phyloP scores from a whole-genome alignment of 2,888 invertebrate genomes.

The Noctua janthina region DNA sequence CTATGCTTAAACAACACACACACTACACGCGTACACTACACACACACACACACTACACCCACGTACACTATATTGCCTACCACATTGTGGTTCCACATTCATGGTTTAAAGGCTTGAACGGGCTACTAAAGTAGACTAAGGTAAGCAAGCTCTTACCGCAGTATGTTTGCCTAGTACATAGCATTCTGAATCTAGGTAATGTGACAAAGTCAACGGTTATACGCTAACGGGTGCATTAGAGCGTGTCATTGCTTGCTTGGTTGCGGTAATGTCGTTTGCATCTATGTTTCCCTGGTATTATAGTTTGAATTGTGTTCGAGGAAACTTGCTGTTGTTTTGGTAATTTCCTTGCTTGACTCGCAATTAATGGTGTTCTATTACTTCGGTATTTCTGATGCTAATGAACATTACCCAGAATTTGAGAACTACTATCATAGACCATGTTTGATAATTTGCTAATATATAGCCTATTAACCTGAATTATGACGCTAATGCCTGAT shows the following conservation, averaged over 20 bases:
- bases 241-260: conserved; percentile 22
- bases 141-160: conserved; percentile 25
- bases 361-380: neutral
- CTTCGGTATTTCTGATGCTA: neutral
- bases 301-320: neutral
- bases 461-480: neutral
- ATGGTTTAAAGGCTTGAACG: conserved; percentile 26
- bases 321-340: neutral
- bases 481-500: neutral
- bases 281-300: conserved; percentile 24
- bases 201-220: conserved; percentile 25
- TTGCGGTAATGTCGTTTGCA: conserved; percentile 7
- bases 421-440: neutral
- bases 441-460: neutral
- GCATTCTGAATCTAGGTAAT: conserved; percentile 20
- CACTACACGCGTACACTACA: no score
- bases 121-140: conserved; percentile 41
- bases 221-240: conserved; percentile 17
- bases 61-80: conserved; percentile 5
- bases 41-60: no score
- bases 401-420: neutral
- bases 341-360: neutral
- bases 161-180: conserved; percentile 37
- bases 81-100: conserved; percentile 21
- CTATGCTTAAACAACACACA: conserved; percentile 1